These are phyloP conservation scores for Amblyopsis hoosieri DNA, from an alignment of 2,797 vertebrate species.

Conservation along the genomic window DNA sequence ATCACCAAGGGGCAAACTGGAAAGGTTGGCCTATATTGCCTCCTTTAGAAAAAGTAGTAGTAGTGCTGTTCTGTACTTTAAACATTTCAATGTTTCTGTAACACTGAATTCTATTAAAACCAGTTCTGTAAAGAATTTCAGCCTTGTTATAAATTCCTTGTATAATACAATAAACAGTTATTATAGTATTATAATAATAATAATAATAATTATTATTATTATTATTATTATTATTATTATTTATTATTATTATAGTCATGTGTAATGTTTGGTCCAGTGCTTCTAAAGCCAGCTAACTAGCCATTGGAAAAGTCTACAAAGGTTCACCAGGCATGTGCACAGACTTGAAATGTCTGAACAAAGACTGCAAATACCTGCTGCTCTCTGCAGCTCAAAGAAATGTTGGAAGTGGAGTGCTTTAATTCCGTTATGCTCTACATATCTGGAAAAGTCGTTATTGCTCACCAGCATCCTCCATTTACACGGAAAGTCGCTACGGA, in stretches of 20 bases:
- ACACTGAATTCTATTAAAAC: too few relatives aligned
- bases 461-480: slow-evolving; percentile 33
- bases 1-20: neutral
- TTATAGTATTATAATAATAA: slow-evolving; percentile 17
- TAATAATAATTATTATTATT: too few relatives aligned
- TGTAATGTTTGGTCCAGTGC: slow-evolving; percentile 21
- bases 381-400: slow-evolving; percentile 41
- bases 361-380: slow-evolving; percentile 43
- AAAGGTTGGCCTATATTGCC: slow-evolving; percentile 1
- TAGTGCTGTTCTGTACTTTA: too few relatives aligned
- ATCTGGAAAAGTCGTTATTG: slow-evolving; percentile 63
- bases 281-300: slow-evolving; percentile 40
- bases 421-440: slow-evolving; percentile 53
- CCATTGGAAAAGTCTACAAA: slow-evolving; percentile 33
- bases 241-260: neutral
- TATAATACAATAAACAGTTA: slow-evolving; percentile 35
- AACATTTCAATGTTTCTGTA: too few relatives aligned
- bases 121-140: too few relatives aligned
- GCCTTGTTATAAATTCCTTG: slow-evolving; percentile 6
- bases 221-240: too few relatives aligned
- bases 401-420: slow-evolving; percentile 39
- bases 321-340: slow-evolving; percentile 39
- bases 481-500: slow-evolving; percentile 33
- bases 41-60: too few relatives aligned
- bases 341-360: slow-evolving; percentile 47